Percentiles rank a stretch among this genome's conserved stretches.
These are phyloP conservation scores for Dendrocincla fuliginosa DNA, from an alignment of 2,797 vertebrate genomes.

Conservation along the genomic window DNA sequence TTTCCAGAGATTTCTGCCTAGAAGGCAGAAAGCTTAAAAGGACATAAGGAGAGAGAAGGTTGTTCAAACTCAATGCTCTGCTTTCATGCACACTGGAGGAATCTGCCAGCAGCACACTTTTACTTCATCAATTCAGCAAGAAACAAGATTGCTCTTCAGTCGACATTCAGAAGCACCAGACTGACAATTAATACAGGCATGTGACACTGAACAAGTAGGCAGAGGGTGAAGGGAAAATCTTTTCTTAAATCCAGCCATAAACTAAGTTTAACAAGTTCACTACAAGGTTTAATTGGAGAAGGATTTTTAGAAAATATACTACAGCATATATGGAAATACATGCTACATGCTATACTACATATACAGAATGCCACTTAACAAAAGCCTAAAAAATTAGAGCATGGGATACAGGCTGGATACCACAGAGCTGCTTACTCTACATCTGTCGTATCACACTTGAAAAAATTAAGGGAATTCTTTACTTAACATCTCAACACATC, in stretches of 20 bases:
- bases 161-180: slow-evolving; percentile 30
- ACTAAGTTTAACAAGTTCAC: background rate
- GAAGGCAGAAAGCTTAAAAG: slow-evolving; percentile 37
- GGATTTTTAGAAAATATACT: background rate
- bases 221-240: background rate
- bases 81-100: slow-evolving; percentile 44
- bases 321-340: background rate
- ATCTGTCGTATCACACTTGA: background rate
- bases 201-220: background rate
- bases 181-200: slow-evolving; percentile 23
- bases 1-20: background rate
- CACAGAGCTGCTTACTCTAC: background rate
- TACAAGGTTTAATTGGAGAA: background rate
- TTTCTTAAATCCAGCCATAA: background rate
- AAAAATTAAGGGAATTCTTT: background rate
- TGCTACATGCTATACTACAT: too few species aligned
- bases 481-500: background rate
- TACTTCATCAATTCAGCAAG: slow-evolving; percentile 63
- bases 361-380: background rate
- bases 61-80: slow-evolving; percentile 35
- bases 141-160: slow-evolving; percentile 46
- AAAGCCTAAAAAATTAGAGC: background rate
- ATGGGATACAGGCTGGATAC: background rate
- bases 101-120: slow-evolving; percentile 74
- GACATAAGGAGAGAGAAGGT: slow-evolving; percentile 38